Conservation (phyloP, 2,797 vertebrate genomes). For the Crypturellus tataupa region DNA sequence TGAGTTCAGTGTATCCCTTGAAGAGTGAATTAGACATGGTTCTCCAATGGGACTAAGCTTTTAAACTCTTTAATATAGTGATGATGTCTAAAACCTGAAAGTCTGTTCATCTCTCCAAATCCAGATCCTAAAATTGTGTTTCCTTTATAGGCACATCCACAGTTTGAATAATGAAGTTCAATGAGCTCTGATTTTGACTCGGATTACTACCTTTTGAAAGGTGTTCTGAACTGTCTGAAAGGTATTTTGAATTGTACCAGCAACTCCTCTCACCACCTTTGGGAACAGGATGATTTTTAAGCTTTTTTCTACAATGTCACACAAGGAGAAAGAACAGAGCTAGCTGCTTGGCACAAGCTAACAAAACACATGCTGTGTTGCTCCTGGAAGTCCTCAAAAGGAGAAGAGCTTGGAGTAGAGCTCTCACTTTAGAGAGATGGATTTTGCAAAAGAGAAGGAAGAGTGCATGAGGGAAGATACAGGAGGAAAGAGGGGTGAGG, state of each 20-base stretch:
- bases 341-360: not conserved
- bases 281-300: not conserved
- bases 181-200: not conserved
- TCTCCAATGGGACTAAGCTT: not conserved
- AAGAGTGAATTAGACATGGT: not conserved
- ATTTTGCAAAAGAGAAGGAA: not conserved
- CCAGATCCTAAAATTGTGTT: not conserved
- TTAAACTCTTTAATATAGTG: not conserved
- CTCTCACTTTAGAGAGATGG: not conserved
- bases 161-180: not conserved
- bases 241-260: not conserved
- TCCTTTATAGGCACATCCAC: not conserved
- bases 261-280: not conserved
- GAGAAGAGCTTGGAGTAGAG: not conserved
- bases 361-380: not conserved
- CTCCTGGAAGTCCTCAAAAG: not conserved
- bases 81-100: not conserved
- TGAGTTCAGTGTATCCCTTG: not conserved
- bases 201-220: conserved; percentile 19
- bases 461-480: not conserved
- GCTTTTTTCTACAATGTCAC: not conserved
- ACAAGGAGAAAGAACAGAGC: not conserved
- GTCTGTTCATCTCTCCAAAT: not conserved
- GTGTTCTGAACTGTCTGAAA: not conserved
- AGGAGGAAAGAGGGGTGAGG: not conserved